Conservation (phyloP, 2,888 invertebrate species). For the Athripsodes cinereus region DNA sequence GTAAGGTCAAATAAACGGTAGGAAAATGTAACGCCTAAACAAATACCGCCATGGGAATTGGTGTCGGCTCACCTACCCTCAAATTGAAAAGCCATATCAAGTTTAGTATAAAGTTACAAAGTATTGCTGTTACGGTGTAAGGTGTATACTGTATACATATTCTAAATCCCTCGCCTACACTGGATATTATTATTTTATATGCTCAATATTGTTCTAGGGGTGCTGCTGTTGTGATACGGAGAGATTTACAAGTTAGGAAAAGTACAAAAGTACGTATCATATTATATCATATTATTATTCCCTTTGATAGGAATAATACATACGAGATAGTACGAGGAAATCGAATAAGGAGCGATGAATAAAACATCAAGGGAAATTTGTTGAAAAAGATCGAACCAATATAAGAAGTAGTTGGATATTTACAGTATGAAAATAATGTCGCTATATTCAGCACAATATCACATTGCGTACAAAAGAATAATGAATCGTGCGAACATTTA, state of each 20-base stretch:
- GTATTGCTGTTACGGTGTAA: slow-evolving; percentile 4
- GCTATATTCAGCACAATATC: too few relatives aligned
- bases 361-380: neutral
- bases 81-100: slow-evolving; percentile 5
- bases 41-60: slow-evolving; percentile 23
- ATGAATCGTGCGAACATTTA: too few relatives aligned
- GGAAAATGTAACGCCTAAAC: slow-evolving; percentile 17
- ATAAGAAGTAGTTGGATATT: neutral
- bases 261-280: neutral
- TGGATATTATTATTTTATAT: slow-evolving; percentile 2
- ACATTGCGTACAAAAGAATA: too few relatives aligned
- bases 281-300: neutral
- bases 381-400: slow-evolving; percentile 2
- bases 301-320: neutral
- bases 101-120: slow-evolving; percentile 7
- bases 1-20: slow-evolving; percentile 3
- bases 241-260: neutral
- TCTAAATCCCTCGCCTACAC: slow-evolving; percentile 4
- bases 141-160: neutral
- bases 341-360: neutral
- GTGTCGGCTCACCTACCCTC: slow-evolving; percentile 14
- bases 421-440: too few relatives aligned
- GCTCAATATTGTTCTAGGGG: slow-evolving; percentile 2
- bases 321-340: neutral
- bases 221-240: neutral